A percentile compares a stretch with the other conserved stretches of the same genome.
These are phyloP conservation scores for Scolopax bukidnonensis DNA, from an alignment of 2,797 vertebrate species.

Conservation along the genomic window DNA sequence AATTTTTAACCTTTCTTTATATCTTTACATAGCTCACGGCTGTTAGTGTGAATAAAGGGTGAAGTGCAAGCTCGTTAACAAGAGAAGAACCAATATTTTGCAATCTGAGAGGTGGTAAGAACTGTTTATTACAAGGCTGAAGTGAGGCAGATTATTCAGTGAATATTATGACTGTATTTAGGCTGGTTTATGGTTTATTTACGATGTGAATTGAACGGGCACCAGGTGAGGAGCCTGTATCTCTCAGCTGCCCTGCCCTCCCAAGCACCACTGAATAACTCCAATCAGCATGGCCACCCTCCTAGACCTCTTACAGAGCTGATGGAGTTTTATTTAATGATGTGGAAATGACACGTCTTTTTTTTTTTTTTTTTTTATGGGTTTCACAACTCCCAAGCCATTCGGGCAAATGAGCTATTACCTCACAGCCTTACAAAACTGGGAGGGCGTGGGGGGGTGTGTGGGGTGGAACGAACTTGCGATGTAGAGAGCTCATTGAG, in stretches of 20 bases:
- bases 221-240: neutral
- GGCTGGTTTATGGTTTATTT: neutral
- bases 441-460: neutral
- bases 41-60: neutral
- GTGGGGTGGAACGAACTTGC: neutral
- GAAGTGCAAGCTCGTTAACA: neutral
- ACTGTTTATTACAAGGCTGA: neutral
- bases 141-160: neutral
- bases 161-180: neutral
- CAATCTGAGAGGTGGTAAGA: neutral
- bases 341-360: neutral
- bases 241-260: neutral
- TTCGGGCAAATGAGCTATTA: neutral
- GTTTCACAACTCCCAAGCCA: neutral
- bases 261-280: neutral
- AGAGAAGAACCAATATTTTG: neutral
- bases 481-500: neutral
- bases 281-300: neutral
- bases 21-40: neutral
- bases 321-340: neutral
- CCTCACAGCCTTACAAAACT: conserved; percentile 11
- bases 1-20: neutral
- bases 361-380: neutral
- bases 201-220: neutral
- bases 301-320: neutral